Conservation (phyloP, 2,888 invertebrate genomes). For the Oscheius sp. region DNA sequence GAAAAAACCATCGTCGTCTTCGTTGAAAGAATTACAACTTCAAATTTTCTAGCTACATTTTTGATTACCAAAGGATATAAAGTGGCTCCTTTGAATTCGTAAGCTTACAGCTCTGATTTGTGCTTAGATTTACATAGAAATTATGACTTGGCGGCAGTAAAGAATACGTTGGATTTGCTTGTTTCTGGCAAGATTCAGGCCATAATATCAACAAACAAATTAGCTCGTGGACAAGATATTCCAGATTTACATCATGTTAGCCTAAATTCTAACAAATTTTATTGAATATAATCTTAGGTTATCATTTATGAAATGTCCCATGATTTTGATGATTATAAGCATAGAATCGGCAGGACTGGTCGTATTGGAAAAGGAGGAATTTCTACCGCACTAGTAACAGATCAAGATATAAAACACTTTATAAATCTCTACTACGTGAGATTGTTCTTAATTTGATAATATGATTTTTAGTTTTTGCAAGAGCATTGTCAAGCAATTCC, state of each 20-base stretch:
- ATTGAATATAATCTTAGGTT: conserved; percentile 2
- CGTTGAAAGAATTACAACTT: conserved; percentile 13
- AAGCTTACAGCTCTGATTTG: background rate
- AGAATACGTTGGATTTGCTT: background rate
- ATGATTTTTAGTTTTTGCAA: conserved; percentile 14
- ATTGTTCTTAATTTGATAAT: background rate
- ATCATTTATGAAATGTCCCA: conserved; percentile 24
- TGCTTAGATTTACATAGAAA: background rate
- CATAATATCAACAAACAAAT: conserved; percentile 26
- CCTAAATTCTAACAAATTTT: background rate
- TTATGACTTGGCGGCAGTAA: conserved; percentile 4
- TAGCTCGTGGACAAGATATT: conserved; percentile 28
- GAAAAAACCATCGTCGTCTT: conserved; percentile 14
- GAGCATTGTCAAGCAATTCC: conserved; percentile 25
- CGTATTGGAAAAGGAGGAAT: conserved; percentile 30
- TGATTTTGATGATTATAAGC: conserved; percentile 27
- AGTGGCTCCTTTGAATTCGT: conserved; percentile 27
- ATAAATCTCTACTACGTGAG: background rate
- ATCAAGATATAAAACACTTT: background rate
- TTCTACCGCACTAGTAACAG: conserved; percentile 14
- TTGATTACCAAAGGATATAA: conserved; percentile 11
- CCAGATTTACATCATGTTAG: conserved; percentile 23
- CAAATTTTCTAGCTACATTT: conserved; percentile 17
- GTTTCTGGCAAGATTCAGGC: conserved; percentile 20
- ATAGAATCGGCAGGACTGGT: conserved; percentile 21